Percentiles rank a stretch among this genome's conserved stretches.
Evolutionary conservation across 2,888 invertebrate genomes (phyloP).

Genomic region (Melanotus villosus): DNA sequence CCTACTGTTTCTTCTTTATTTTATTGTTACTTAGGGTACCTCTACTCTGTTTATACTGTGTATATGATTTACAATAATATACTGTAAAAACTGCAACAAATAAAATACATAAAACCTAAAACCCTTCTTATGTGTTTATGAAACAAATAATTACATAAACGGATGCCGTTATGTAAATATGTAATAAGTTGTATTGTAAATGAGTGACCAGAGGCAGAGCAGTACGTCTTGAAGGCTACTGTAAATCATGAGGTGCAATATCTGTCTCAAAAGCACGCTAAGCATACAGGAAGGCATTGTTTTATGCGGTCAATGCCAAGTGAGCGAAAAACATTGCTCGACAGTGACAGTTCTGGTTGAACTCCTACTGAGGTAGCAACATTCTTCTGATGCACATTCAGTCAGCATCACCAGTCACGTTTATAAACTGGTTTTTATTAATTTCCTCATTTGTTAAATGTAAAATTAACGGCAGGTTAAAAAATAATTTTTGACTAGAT

Average conservation of each 20-base stretch:
- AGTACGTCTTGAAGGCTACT: not conserved
- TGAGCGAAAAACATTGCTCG: constrained; percentile 19
- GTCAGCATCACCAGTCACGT: not conserved
- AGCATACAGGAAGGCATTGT: constrained; percentile 20
- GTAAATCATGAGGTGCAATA: not conserved
- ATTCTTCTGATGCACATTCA: not conserved
- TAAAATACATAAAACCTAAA: not conserved
- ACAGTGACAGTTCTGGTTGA: constrained; percentile 11
- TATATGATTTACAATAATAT: constrained; percentile 13
- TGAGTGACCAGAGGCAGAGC: not conserved
- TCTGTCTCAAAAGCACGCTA: not conserved
- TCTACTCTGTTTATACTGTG: constrained; percentile 14
- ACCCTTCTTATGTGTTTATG: not conserved
- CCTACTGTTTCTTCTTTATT: not conserved
- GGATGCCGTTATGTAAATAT: not conserved
- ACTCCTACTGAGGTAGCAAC: not conserved
- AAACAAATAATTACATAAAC: not conserved
- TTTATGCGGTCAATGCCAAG: constrained; percentile 27
- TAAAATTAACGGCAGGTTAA: too few relatives aligned
- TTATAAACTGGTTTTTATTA: not conserved
- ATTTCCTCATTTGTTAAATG: too few relatives aligned
- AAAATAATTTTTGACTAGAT: too few relatives aligned
- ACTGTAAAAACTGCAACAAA: constrained; percentile 14
- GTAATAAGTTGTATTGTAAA: not conserved
- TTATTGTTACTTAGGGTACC: constrained; percentile 16